phyloP scores from a whole-genome alignment of 2,888 invertebrate species.

The Phengaris alcon region DNA sequence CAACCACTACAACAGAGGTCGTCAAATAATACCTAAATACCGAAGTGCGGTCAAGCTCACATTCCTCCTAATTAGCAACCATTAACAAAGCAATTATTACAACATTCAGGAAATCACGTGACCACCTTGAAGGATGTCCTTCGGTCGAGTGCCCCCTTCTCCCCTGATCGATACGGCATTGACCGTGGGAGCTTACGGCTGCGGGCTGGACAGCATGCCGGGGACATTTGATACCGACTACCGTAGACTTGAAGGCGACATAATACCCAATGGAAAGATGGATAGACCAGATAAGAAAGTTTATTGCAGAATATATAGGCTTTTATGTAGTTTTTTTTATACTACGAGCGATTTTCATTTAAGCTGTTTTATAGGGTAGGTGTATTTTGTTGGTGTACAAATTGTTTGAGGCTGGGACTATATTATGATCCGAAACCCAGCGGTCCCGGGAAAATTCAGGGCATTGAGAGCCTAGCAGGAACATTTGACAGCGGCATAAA shows the following conservation, averaged over 20 bases:
- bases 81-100: background rate
- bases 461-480: too few species aligned
- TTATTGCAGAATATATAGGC: too few species aligned
- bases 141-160: background rate
- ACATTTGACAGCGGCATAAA: too few species aligned
- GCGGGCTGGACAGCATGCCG: background rate
- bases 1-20: too few species aligned
- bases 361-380: too few species aligned
- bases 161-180: background rate
- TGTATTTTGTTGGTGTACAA: too few species aligned
- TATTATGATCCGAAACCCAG: too few species aligned
- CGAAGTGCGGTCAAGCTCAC: background rate
- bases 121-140: background rate
- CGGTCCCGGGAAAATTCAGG: too few species aligned
- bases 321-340: too few species aligned
- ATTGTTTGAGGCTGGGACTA: too few species aligned
- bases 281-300: background rate
- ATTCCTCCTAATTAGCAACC: background rate
- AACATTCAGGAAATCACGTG: background rate
- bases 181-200: background rate
- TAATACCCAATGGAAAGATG: too few species aligned
- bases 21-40: background rate
- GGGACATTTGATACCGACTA: background rate
- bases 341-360: too few species aligned
- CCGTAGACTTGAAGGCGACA: background rate